Evolutionary conservation across 2,888 invertebrate genomes (phyloP), one percentile per base, ranked within the genome.

Genomic region (Norana najaformis): DNA sequence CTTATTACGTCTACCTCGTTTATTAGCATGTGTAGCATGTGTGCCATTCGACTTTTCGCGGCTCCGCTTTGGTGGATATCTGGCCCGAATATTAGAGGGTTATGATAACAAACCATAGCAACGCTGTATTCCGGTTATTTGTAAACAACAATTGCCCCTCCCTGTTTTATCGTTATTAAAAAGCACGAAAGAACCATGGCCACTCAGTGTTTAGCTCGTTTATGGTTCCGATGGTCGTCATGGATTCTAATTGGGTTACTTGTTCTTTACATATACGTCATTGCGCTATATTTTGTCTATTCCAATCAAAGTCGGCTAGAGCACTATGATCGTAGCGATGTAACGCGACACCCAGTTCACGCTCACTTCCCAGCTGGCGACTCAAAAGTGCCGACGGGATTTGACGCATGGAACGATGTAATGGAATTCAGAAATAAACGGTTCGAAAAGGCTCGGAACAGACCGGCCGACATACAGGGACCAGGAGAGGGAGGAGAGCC

Each of bases 401-500:
- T 85, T 23, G 36, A 36, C 20, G 16, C 85, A 37, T 37, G 36
- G 85, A 85, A 85, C 38, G 34, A 89, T 53, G 41, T 90, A 18
- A 91, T 90, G 90, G 88, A 88, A 36, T 89, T 88, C n/a, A 88
- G 92, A 5, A 53, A 88, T 53, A 89, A 90, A 39, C 89, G 92
- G 36, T 92, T 90, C 88, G 83, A 85, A 53, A 89, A 90, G 53
- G 90, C 91, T 23, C 89, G 91, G 88, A 37, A 41, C 34, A 47
- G 90, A 38, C 89, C 82, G 18, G 39, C 20, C 8, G 36, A 53
- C 18, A 82, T 89, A 23, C 38, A 83, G 8, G 95, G 95, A 1
- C 94, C 93, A 11, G 95, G 95, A 16, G 95, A 95, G 91, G 91
- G 92, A 18, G 95, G 95, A 6, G 89, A 88, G 36, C 91, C 93